Evolutionary conservation across 2,113 vertebrate genomes (phyloP).

Genomic region (Xiphophorus couchianus): DNA sequence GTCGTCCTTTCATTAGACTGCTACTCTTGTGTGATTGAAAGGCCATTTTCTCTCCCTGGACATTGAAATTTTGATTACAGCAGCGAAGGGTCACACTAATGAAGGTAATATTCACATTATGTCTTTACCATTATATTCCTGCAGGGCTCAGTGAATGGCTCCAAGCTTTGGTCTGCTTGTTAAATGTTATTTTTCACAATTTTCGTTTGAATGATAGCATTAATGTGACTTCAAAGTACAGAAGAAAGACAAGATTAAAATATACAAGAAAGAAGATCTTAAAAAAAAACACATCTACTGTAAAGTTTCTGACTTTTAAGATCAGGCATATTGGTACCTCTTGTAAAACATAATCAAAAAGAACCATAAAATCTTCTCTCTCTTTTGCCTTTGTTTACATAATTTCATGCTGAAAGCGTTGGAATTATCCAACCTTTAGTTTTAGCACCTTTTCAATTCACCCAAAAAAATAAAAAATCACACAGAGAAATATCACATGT

Average conservation of each 20-base stretch:
- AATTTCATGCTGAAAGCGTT: too few relatives aligned
- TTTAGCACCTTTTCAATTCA: too few relatives aligned
- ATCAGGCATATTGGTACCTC: background rate
- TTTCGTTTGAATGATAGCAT: conserved; percentile 24
- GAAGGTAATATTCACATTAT: conserved; percentile 51
- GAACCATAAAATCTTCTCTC: too few relatives aligned
- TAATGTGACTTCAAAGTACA: conserved; percentile 10
- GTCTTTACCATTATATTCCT: conserved; percentile 31
- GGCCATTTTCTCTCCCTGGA: conserved; percentile 29
- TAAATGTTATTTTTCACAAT: conserved; percentile 33
- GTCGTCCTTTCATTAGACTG: conserved; percentile 16
- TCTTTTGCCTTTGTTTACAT: too few relatives aligned
- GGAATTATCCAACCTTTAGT: too few relatives aligned
- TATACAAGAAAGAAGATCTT: background rate
- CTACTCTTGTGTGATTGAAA: conserved; percentile 30
- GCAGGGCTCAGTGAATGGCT: conserved; percentile 19
- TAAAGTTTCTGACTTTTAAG: background rate
- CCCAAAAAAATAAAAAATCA: too few relatives aligned
- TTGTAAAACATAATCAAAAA: too few relatives aligned
- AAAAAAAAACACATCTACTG: background rate
- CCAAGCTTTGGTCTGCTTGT: conserved; percentile 17
- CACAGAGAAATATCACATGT: too few relatives aligned
- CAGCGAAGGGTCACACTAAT: conserved; percentile 45
- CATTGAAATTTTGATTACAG: conserved; percentile 26
- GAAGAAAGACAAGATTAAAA: background rate